These are phyloP conservation scores for Trachelus stipa DNA, from an alignment of 2,888 invertebrate species.

Conservation along the genomic window DNA sequence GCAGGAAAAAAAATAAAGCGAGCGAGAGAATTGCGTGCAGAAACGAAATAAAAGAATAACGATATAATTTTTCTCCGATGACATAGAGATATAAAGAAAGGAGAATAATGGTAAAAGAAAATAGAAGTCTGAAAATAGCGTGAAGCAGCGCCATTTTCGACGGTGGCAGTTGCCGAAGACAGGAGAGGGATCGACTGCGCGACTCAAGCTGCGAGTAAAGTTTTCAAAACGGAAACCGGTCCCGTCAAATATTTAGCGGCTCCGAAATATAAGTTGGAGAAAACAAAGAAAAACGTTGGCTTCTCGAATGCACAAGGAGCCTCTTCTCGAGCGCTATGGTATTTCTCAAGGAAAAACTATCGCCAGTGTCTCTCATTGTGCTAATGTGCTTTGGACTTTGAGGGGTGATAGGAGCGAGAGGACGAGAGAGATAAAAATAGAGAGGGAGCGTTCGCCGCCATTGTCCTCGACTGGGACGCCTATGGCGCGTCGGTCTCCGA, in stretches of 20 bases:
- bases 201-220: background rate
- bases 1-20: background rate
- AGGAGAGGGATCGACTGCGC: background rate
- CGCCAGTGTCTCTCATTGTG: background rate
- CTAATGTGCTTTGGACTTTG: slow-evolving; percentile 20
- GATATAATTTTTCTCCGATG: background rate
- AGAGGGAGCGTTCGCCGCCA: background rate
- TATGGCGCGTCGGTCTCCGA: slow-evolving; percentile 52
- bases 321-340: background rate
- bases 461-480: slow-evolving; percentile 12
- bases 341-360: background rate
- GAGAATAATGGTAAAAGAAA: background rate
- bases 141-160: background rate
- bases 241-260: background rate
- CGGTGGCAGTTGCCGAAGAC: background rate
- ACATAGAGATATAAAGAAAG: background rate
- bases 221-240: background rate
- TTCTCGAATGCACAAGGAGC: background rate
- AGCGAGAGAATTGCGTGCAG: background rate
- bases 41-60: background rate
- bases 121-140: background rate
- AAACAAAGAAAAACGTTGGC: background rate
- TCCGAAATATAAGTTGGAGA: background rate
- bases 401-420: slow-evolving; percentile 17
- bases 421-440: background rate